phyloP scores from a whole-genome alignment of 2,113 vertebrate species.

The Seriola rivoliana region DNA sequence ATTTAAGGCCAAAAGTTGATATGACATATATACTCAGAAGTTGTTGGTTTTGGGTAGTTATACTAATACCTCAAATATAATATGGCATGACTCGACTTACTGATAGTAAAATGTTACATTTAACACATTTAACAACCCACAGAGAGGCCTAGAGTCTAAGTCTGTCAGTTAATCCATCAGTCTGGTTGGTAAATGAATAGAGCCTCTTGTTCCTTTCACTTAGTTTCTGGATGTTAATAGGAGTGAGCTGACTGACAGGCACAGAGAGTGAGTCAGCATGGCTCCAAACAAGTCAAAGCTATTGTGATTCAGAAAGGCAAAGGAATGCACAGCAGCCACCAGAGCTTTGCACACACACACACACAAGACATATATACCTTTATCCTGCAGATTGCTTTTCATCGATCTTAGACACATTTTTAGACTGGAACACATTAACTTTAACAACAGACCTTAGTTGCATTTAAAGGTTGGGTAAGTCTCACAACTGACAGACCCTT shows the following conservation, averaged over 20 bases:
- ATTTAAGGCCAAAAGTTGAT: neutral
- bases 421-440: neutral
- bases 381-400: neutral
- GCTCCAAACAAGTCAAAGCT: constrained; percentile 57
- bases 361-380: neutral
- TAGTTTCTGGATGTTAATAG: constrained; percentile 56
- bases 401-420: neutral
- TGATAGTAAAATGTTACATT: constrained; percentile 11
- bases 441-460: neutral
- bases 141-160: neutral
- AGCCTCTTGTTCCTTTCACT: constrained; percentile 59
- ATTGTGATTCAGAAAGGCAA: constrained; percentile 57
- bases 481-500: too few relatives aligned
- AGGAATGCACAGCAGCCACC: constrained; percentile 26
- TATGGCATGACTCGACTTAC: neutral
- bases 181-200: constrained; percentile 32
- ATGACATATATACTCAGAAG: neutral
- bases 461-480: too few relatives aligned
- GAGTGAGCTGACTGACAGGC: constrained; percentile 65
- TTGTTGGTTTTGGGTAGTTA: neutral
- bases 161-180: constrained; percentile 35
- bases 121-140: constrained; percentile 5
- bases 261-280: constrained; percentile 59
- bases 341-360: neutral
- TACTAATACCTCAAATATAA: constrained; percentile 5